Percentiles rank a stretch among this genome's conserved stretches.
These are phyloP conservation scores for Onthophagus sagittarius DNA, from an alignment of 2,888 invertebrate species.

Conservation along the genomic window DNA sequence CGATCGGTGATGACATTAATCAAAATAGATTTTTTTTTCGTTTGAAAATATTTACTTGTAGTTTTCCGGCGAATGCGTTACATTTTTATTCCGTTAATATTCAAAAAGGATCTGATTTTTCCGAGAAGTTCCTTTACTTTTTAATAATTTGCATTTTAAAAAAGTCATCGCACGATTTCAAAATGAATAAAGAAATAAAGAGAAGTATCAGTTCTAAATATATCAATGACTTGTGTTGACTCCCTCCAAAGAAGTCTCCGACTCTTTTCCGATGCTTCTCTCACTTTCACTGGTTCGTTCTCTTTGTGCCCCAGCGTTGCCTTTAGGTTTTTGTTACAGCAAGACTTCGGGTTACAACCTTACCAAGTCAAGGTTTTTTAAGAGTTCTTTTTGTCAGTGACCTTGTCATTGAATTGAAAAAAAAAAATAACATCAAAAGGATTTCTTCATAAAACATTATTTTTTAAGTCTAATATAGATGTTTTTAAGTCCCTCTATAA, in stretches of 20 bases:
- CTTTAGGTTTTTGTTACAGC: background rate
- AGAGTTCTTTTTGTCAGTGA: background rate
- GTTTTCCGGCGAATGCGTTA: no score
- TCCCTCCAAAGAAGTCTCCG: background rate
- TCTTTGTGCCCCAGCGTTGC: background rate
- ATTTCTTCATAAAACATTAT: background rate
- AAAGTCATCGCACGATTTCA: background rate
- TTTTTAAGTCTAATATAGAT: background rate
- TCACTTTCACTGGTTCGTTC: background rate
- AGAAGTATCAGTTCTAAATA: background rate
- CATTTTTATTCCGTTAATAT: no score
- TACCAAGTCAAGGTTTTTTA: background rate
- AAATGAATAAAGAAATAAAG: background rate
- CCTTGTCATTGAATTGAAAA: background rate
- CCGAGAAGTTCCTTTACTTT: no score
- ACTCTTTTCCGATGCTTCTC: background rate
- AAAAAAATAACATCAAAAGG: background rate
- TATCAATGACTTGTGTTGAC: background rate
- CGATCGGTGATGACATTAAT: background rate
- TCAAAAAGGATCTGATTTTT: no score
- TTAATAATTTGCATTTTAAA: background rate
- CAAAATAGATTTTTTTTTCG: background rate
- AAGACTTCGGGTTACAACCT: background rate
- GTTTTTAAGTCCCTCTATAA: background rate
- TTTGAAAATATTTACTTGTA: background rate